Conservation (phyloP, 2,888 invertebrate species). For the Podabrus alpinus region DNA sequence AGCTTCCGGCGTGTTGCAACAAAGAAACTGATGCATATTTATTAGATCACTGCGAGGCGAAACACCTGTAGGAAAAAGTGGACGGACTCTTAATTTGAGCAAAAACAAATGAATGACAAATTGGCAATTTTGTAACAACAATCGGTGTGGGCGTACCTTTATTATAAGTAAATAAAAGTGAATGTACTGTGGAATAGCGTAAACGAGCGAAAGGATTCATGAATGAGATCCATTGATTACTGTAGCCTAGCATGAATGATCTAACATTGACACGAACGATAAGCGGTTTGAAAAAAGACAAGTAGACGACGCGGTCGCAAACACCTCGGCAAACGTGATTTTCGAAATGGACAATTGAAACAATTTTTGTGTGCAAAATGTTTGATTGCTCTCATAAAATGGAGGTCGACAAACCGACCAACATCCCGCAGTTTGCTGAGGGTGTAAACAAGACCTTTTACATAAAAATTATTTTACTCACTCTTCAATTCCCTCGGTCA, state of each 20-base stretch:
- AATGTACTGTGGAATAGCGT: slow-evolving; percentile 42
- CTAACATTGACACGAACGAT: slow-evolving; percentile 14
- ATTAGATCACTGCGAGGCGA: neutral
- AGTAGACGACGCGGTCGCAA: neutral
- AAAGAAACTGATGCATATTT: neutral
- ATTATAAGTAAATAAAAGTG: slow-evolving; percentile 42
- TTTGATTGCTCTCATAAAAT: slow-evolving; percentile 33
- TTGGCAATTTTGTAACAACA: slow-evolving; percentile 27
- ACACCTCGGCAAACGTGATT: slow-evolving; percentile 18
- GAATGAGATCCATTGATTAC: slow-evolving; percentile 50
- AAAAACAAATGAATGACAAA: neutral
- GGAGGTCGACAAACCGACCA: slow-evolving; percentile 27
- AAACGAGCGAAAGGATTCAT: slow-evolving; percentile 45
- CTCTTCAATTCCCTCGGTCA: slow-evolving; percentile 42
- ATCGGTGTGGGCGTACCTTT: slow-evolving; percentile 38
- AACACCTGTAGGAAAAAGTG: neutral
- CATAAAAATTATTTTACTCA: slow-evolving; percentile 27
- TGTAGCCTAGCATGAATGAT: slow-evolving; percentile 41
- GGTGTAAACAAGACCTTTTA: slow-evolving; percentile 17
- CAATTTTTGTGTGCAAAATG: slow-evolving; percentile 31
- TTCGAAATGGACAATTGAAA: slow-evolving; percentile 30
- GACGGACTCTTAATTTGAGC: neutral
- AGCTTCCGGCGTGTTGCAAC: slow-evolving; percentile 16
- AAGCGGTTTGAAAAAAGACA: slow-evolving; percentile 5
- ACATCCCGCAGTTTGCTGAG: slow-evolving; percentile 22